Conservation (phyloP, 1,140 invertebrate genomes). For the Mylabris phalerata region DNA sequence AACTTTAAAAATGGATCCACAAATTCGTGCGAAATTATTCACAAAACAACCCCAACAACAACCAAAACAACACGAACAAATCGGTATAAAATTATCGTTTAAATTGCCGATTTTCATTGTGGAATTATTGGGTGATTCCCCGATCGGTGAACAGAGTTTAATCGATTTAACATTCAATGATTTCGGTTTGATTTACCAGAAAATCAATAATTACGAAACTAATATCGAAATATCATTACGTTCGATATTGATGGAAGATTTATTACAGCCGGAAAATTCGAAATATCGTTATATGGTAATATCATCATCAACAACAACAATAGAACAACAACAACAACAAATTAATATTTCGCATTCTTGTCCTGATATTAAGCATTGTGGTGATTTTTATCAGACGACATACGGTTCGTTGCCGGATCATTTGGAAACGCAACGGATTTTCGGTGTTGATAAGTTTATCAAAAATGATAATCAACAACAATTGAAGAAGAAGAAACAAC, state of each 20-base stretch:
- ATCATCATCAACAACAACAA: slow-evolving; percentile 45
- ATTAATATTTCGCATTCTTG: slow-evolving; percentile 74
- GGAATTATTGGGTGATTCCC: slow-evolving; percentile 60
- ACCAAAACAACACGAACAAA: neutral
- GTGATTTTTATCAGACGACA: slow-evolving; percentile 28
- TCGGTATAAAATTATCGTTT: slow-evolving; percentile 50
- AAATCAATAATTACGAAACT: slow-evolving; percentile 57
- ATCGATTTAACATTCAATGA: slow-evolving; percentile 79
- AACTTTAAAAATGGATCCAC: slow-evolving; percentile 54
- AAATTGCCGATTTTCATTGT: slow-evolving; percentile 66
- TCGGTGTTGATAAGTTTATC: slow-evolving; percentile 34
- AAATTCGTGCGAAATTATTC: slow-evolving; percentile 49
- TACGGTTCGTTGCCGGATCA: slow-evolving; percentile 60
- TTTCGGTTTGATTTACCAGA: slow-evolving; percentile 68
- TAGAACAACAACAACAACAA: slow-evolving; percentile 43
- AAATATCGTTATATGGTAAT: slow-evolving; percentile 76
- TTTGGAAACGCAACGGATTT: slow-evolving; percentile 52
- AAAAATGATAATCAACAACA: too few species aligned
- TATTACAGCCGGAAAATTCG: slow-evolving; percentile 67
- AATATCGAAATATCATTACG: slow-evolving; percentile 70
- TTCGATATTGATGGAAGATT: slow-evolving; percentile 82
- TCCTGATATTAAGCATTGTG: slow-evolving; percentile 58
- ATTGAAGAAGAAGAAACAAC: neutral
- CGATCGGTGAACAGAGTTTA: slow-evolving; percentile 57
- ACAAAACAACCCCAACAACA: slow-evolving; percentile 9